Percentiles rank a stretch among this genome's conserved stretches.
Conservation (phyloP, 2,888 invertebrate genomes). For the Euzetes globulus region DNA sequence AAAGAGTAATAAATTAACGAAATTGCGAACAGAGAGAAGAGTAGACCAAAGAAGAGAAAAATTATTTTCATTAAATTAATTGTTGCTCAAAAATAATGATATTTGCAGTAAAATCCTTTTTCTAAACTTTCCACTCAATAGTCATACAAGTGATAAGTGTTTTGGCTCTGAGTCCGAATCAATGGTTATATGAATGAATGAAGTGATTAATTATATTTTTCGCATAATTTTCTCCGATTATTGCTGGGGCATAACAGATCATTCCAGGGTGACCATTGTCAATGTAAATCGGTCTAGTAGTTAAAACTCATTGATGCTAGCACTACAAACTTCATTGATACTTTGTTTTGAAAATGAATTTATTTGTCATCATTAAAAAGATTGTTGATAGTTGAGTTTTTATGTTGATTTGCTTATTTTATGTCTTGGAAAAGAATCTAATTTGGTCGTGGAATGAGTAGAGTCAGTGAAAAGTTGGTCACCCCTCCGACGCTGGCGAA, state of each 20-base stretch:
- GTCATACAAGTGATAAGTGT: background rate
- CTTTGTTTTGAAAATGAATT: too few species aligned
- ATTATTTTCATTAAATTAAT: too few species aligned
- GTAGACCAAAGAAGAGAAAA: too few species aligned
- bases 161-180: background rate
- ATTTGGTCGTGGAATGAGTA: too few species aligned
- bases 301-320: too few species aligned
- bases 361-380: too few species aligned
- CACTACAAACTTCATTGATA: too few species aligned
- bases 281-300: too few species aligned
- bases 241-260: background rate
- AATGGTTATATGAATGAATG: background rate
- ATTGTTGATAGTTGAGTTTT: too few species aligned
- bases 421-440: too few species aligned
- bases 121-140: background rate
- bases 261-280: background rate
- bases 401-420: too few species aligned
- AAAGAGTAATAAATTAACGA: background rate
- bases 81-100: background rate
- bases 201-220: constrained; percentile 21
- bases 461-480: too few species aligned
- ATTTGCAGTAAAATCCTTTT: constrained; percentile 5
- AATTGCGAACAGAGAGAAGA: background rate
- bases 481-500: background rate
- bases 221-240: background rate